Conservation (phyloP, 2,797 vertebrate genomes). For the Neostethus bicornis region DNA sequence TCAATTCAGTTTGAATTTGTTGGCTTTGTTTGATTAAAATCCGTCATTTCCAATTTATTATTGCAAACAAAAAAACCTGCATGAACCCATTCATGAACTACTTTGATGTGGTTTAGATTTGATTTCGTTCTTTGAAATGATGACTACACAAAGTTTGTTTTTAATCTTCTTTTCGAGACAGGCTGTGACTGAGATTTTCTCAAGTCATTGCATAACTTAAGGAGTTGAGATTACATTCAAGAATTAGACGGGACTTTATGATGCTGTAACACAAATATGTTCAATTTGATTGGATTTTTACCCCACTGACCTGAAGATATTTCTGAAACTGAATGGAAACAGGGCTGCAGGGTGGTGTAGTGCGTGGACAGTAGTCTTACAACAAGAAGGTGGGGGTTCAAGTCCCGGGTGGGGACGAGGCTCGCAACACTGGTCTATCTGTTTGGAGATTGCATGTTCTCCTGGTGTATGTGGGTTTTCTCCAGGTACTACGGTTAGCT, state of each 20-base stretch:
- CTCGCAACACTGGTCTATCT: no score
- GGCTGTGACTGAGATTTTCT: conserved; percentile 1
- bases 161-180: conserved; percentile 2
- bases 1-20: no score
- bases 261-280: conserved; percentile 4
- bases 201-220: conserved; percentile 5
- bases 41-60: neutral
- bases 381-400: no score
- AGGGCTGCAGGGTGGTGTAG: no score
- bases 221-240: conserved; percentile 22
- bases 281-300: conserved; percentile 3
- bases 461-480: no score
- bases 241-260: conserved; percentile 14
- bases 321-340: no score
- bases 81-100: neutral
- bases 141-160: neutral
- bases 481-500: no score
- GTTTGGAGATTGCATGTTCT: no score
- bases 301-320: no score
- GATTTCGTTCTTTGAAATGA: neutral
- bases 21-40: neutral
- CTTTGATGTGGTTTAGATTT: neutral
- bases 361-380: no score
- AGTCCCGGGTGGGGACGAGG: no score
- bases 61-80: neutral